These are phyloP conservation scores for Passer montanus DNA, from an alignment of 2,113 vertebrate genomes.

Conservation along the genomic window DNA sequence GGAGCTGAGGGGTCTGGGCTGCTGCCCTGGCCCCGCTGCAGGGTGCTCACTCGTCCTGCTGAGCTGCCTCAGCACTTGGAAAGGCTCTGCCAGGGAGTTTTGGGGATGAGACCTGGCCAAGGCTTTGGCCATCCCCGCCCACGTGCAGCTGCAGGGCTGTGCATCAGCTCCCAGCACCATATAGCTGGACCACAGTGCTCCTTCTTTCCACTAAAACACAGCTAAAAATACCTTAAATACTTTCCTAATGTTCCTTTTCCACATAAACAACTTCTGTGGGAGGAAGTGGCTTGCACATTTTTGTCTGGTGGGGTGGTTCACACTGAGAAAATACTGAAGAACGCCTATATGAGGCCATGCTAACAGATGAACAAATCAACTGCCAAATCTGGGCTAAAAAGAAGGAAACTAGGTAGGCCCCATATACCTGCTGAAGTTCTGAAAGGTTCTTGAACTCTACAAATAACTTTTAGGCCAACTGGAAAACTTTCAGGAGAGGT, in stretches of 20 bases:
- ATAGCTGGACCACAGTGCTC: slow-evolving; percentile 32
- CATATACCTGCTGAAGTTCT: not conserved
- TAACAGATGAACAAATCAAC: not conserved
- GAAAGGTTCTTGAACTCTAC: not conserved
- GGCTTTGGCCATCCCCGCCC: not conserved
- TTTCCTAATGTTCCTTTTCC: slow-evolving; percentile 52
- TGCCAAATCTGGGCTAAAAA: not conserved
- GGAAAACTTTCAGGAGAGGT: not conserved
- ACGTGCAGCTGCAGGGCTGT: slow-evolving; percentile 28
- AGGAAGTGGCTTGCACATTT: slow-evolving; percentile 52
- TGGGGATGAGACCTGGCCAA: not conserved
- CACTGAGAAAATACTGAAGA: slow-evolving; percentile 24
- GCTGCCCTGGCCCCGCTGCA: not conserved
- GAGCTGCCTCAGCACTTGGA: not conserved
- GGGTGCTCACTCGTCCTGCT: not conserved
- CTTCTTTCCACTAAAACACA: slow-evolving; percentile 22
- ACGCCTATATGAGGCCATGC: not conserved
- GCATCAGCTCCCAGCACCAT: slow-evolving; percentile 24
- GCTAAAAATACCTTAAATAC: slow-evolving; percentile 58
- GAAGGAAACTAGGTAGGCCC: not conserved
- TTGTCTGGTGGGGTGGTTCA: slow-evolving; percentile 25
- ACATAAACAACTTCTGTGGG: slow-evolving; percentile 42
- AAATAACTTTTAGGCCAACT: not conserved
- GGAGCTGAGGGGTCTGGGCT: not conserved
- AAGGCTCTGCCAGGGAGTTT: not conserved